A percentile compares a stretch with the other conserved stretches of the same genome.
Conservation (phyloP, 1,140 invertebrate genomes). For the Carposina sasakii region DNA sequence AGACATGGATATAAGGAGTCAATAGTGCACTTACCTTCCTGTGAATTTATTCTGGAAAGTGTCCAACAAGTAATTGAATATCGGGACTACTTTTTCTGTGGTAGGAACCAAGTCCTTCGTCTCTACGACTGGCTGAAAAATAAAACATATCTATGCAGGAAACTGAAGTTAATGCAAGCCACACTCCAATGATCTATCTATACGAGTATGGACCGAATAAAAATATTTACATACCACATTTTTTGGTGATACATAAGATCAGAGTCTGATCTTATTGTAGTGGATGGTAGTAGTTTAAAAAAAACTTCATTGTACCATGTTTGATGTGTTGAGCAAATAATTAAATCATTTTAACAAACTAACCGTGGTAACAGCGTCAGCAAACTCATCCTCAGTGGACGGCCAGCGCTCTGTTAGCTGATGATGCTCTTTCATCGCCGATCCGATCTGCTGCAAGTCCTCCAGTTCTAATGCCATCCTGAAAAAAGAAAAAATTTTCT, state of each 20-base stretch:
- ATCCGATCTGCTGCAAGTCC: constrained; percentile 38
- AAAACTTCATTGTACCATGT: too few relatives aligned
- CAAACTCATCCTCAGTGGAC: constrained; percentile 54
- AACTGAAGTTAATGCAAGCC: too few relatives aligned
- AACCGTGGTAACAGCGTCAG: constrained; percentile 56
- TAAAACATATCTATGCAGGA: constrained; percentile 5
- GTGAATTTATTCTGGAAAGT: constrained; percentile 47
- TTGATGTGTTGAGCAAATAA: too few relatives aligned
- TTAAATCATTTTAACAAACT: too few relatives aligned
- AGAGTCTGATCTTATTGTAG: too few relatives aligned
- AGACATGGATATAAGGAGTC: too few relatives aligned
- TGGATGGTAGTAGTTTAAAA: too few relatives aligned
- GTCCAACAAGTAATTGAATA: constrained; percentile 48
- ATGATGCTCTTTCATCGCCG: constrained; percentile 30
- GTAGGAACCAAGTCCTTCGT: constrained; percentile 47
- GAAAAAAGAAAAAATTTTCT: background rate
- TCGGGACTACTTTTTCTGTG: constrained; percentile 35
- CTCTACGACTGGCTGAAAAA: constrained; percentile 52
- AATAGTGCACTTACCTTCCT: constrained; percentile 33
- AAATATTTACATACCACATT: too few relatives aligned
- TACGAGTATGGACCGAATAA: too few relatives aligned
- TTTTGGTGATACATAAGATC: too few relatives aligned
- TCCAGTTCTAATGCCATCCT: constrained; percentile 48
- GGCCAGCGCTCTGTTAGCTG: constrained; percentile 31
- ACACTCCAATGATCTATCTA: too few relatives aligned